Conservation (phyloP, 2,113 vertebrate genomes). For the Aptenodytes forsteri region DNA sequence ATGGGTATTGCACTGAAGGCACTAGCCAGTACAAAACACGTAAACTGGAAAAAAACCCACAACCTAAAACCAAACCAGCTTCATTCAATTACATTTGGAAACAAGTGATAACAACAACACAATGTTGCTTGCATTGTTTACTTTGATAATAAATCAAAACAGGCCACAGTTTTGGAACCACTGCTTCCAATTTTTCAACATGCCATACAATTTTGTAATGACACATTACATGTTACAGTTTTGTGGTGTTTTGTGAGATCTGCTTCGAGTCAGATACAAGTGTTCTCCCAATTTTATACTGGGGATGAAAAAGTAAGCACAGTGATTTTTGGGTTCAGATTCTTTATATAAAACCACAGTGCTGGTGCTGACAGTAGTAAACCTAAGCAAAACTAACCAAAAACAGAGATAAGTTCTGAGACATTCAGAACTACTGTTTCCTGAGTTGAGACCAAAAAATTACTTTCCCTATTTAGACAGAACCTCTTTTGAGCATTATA, state of each 20-base stretch:
- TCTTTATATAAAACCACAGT: neutral
- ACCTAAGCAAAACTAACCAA: neutral
- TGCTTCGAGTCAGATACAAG: neutral
- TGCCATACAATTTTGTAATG: neutral
- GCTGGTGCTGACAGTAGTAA: neutral
- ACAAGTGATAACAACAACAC: neutral
- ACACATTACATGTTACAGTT: accelerated
- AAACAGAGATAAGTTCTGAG: neutral
- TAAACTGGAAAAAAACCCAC: neutral
- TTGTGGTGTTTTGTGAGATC: neutral
- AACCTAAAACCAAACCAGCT: neutral
- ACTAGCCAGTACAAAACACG: neutral
- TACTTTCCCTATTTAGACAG: neutral
- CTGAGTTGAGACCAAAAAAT: neutral
- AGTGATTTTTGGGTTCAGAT: neutral
- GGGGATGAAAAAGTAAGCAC: neutral
- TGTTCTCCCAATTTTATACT: neutral
- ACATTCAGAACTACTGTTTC: neutral
- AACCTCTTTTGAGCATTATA: neutral
- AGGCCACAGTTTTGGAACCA: neutral
- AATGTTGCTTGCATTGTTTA: neutral
- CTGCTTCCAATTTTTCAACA: neutral
- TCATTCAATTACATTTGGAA: neutral
- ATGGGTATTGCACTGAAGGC: neutral
- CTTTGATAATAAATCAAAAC: neutral